Base-by-base conservation (phyloP, 2,113 vertebrate species). In the Pyrgilauda ruficollis region DNA sequence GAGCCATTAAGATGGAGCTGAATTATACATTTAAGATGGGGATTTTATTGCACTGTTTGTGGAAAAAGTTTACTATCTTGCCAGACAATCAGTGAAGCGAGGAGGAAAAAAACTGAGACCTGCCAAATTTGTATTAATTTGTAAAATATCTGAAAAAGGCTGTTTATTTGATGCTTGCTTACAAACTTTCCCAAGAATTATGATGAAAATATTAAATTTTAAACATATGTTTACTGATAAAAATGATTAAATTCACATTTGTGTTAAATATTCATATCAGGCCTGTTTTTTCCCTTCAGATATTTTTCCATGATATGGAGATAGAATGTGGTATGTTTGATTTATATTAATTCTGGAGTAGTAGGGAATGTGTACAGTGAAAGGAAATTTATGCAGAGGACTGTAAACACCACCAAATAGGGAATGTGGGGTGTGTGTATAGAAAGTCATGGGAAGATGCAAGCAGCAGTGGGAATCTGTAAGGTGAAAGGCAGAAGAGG, bases 401-500 rank as follows among this genome's bases (percentile, higher is more conserved):
- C 33, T 1, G 0, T 69, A 84, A 82, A 69, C 37, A 27, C 74
- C 84, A 87, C 84, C 56, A 59, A 86, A 59, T 47, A 74, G 73
- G 55, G 76, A 78, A 68, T 96, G 31, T 74, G 35, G 30, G 64
- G 8, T 86, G 23, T 89, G 76, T 83, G 27, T 72, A 41, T 50
- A 49, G 70, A 81, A 87, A 84, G 44, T 90, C 61, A 88, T 84
- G 90, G 91, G 82, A 97, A 94, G 67, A 66, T 83, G 72, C 50
- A 90, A 88, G 63, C 59, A 72, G 72, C 68, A 78, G 47, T 70
- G 62, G 76, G 56, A 95, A 92, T 77, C 75, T 74, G 33, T 37
- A 7, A 80, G 85, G 69, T 88, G 69, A 74, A 84, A 90, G 24
- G 31, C 35, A 80, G 28, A 64, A 70, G 46, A 75, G 23, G 56